A percentile compares a stretch with the other conserved stretches of the same genome.
Evolutionary conservation across 2,797 vertebrate species (phyloP).

Genomic region (Hydrolagus colliei): DNA sequence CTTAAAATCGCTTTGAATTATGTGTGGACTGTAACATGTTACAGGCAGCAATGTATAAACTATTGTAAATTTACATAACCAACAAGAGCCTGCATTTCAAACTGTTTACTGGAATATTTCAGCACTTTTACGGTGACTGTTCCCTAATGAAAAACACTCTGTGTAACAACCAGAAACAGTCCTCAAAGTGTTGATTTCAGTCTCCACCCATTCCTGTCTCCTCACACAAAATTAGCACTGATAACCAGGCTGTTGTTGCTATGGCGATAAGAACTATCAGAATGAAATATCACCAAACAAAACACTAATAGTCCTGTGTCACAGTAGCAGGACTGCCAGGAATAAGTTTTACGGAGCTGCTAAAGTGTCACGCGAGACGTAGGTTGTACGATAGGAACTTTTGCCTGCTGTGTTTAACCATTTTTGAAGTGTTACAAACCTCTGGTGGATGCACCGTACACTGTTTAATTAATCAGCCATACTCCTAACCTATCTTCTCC

Average conservation of each 20-base stretch:
- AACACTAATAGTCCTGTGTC: conserved; percentile 10
- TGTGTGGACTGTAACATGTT: too few relatives aligned
- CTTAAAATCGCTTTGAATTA: background rate
- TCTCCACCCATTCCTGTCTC: conserved; percentile 27
- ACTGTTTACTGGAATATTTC: conserved; percentile 18
- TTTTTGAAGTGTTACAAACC: background rate
- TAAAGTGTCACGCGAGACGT: background rate
- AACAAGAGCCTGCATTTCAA: background rate
- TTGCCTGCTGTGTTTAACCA: background rate
- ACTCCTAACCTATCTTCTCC: background rate
- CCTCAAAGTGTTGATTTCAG: conserved; percentile 13
- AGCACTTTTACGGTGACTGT: background rate
- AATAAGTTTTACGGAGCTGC: background rate
- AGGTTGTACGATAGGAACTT: background rate
- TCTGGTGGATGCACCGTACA: background rate
- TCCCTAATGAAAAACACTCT: conserved; percentile 6
- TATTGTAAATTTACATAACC: background rate
- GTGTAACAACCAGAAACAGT: conserved; percentile 3
- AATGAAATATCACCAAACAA: conserved; percentile 12
- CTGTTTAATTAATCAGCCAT: conserved; percentile 6
- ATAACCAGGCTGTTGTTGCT: conserved; percentile 12
- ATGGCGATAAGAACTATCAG: background rate
- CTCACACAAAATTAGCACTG: conserved; percentile 15
- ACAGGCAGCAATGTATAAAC: background rate
- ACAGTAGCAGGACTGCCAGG: background rate